A percentile compares a stretch with the other conserved stretches of the same genome.
Evolutionary conservation across 2,113 vertebrate genomes (phyloP).

Genomic region (Tenrec ecaudatus): DNA sequence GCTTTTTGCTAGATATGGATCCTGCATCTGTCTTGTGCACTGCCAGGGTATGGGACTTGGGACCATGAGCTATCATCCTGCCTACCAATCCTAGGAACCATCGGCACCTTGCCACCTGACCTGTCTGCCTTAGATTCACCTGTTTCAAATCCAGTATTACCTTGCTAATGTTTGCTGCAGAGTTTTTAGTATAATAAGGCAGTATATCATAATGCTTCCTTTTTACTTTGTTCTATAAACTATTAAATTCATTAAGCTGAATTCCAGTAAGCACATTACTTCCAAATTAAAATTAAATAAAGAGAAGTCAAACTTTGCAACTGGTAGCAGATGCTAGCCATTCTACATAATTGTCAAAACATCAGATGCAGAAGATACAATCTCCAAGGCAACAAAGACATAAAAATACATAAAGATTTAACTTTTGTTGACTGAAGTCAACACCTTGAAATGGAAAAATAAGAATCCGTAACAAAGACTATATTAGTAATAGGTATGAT

Average conservation of each 20-base stretch:
- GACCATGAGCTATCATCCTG: no score
- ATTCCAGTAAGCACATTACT: slow-evolving; percentile 23
- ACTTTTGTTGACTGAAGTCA: background rate
- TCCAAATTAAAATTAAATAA: slow-evolving; percentile 64
- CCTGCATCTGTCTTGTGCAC: no score
- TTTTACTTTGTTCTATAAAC: background rate
- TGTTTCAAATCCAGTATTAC: no score
- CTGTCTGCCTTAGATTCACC: no score
- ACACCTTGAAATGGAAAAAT: background rate
- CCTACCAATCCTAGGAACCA: no score
- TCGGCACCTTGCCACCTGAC: no score
- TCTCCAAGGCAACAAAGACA: slow-evolving; percentile 61
- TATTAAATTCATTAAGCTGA: slow-evolving; percentile 59
- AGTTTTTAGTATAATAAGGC: background rate
- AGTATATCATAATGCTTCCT: background rate
- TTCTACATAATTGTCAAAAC: slow-evolving; percentile 52
- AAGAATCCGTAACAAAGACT: background rate
- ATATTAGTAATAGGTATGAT: background rate
- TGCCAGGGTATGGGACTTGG: no score
- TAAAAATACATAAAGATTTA: background rate
- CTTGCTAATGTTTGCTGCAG: background rate
- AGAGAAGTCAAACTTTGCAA: slow-evolving; percentile 34
- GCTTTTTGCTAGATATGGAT: no score
- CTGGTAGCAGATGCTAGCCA: slow-evolving; percentile 34
- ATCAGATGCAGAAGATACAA: slow-evolving; percentile 36